These are phyloP conservation scores for Pantherophis vulpinus DNA, from an alignment of 2,797 vertebrate species.

Conservation along the genomic window DNA sequence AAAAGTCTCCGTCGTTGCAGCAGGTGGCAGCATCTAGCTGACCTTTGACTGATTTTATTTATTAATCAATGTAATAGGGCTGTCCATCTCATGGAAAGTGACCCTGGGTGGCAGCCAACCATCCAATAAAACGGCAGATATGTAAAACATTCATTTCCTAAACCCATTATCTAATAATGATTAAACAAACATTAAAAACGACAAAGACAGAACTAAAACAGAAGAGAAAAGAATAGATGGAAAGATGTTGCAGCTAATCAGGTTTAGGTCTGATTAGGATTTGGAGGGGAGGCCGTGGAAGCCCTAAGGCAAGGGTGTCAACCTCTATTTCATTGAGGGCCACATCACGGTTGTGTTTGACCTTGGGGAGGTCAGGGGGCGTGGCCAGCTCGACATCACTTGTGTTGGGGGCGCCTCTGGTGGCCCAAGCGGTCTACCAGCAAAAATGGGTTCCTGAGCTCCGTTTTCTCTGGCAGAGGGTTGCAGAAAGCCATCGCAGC, in stretches of 20 bases:
- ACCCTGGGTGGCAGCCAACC: background rate
- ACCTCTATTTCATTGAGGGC: no score
- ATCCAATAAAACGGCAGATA: background rate
- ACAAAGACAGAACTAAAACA: no score
- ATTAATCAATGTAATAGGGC: background rate
- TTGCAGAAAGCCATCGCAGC: no score
- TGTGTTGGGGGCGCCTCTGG: no score
- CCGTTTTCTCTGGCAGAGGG: no score
- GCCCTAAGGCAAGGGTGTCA: background rate
- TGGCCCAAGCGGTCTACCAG: no score
- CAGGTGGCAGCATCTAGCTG: background rate
- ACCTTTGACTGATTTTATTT: background rate
- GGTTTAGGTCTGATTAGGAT: background rate
- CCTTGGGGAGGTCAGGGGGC: no score
- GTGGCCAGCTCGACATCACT: no score
- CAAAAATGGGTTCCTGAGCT: no score
- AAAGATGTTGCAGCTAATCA: background rate
- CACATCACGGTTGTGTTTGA: no score
- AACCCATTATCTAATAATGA: background rate
- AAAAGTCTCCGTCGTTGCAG: background rate
- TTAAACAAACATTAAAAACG: no score
- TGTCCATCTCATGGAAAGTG: background rate
- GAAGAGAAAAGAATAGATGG: no score
- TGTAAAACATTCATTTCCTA: background rate
- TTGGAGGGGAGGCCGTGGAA: background rate